Evolutionary conservation across 2,888 invertebrate species (phyloP).

Genomic region (Ichneumoninae sp.): DNA sequence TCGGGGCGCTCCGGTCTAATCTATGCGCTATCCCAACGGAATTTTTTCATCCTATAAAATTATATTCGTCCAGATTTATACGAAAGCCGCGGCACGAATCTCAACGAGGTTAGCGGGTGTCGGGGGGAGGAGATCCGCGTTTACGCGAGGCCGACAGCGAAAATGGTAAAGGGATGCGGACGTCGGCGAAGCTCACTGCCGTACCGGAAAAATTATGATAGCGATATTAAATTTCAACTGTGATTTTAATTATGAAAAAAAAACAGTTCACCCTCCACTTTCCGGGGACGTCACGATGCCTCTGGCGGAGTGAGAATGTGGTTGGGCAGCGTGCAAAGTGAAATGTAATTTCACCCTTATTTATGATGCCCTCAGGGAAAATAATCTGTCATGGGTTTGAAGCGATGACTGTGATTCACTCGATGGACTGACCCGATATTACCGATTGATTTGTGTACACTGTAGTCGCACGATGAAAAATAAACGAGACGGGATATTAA

Average conservation of each 20-base stretch:
- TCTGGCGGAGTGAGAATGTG: neutral
- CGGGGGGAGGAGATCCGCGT: conserved; percentile 7
- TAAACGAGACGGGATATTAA: conserved; percentile 11
- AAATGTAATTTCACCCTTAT: conserved; percentile 71
- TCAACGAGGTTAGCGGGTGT: conserved; percentile 69
- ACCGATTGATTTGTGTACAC: conserved; percentile 13
- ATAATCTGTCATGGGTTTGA: conserved; percentile 62
- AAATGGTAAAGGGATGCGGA: conserved; percentile 40
- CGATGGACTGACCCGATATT: conserved; percentile 5
- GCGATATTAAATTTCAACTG: conserved; percentile 80
- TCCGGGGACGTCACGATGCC: neutral
- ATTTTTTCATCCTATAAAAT: conserved; percentile 79
- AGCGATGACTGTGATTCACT: conserved; percentile 29
- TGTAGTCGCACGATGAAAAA: neutral
- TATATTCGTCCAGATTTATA: conserved; percentile 78
- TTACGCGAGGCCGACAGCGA: conserved; percentile 33
- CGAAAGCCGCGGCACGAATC: conserved; percentile 75
- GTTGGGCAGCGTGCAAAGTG: conserved; percentile 16
- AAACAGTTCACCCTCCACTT: conserved; percentile 43
- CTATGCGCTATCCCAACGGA: conserved; percentile 68
- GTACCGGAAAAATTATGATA: conserved; percentile 75
- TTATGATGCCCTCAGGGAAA: conserved; percentile 62
- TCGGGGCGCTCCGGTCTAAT: conserved; percentile 54
- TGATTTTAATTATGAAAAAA: conserved; percentile 79
- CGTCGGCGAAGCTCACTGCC: conserved; percentile 46